Conservation (phyloP, 2,888 invertebrate species). For the Lasioglossum vierecki region DNA sequence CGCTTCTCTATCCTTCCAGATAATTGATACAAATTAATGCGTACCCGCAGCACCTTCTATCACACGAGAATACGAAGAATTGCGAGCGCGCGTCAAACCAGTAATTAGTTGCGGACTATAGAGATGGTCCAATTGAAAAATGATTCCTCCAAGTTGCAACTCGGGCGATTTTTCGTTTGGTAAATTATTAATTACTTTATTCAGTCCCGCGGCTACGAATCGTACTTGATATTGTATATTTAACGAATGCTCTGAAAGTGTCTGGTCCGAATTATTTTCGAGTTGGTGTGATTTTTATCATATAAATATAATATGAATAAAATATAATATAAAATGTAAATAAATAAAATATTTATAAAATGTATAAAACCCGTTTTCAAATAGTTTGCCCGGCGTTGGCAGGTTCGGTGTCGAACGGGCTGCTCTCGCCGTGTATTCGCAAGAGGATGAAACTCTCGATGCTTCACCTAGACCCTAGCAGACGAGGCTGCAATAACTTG, state of each 20-base stretch:
- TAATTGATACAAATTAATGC: conserved; percentile 5
- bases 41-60: neutral
- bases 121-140: neutral
- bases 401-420: neutral
- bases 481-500: neutral
- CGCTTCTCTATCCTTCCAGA: neutral
- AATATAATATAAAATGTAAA: no score
- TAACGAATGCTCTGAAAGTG: no score
- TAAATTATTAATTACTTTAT: neutral
- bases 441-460: neutral
- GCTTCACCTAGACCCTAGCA: neutral
- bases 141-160: neutral
- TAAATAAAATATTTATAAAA: no score
- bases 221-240: no score
- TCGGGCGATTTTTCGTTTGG: neutral
- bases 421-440: neutral
- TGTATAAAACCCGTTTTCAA: no score
- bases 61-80: neutral
- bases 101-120: neutral
- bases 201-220: no score
- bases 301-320: no score
- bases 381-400: neutral
- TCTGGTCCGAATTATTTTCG: no score
- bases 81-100: neutral
- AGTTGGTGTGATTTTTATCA: no score